Base-by-base conservation (phyloP, 2,888 invertebrate genomes). In the Pollenia angustigena region DNA sequence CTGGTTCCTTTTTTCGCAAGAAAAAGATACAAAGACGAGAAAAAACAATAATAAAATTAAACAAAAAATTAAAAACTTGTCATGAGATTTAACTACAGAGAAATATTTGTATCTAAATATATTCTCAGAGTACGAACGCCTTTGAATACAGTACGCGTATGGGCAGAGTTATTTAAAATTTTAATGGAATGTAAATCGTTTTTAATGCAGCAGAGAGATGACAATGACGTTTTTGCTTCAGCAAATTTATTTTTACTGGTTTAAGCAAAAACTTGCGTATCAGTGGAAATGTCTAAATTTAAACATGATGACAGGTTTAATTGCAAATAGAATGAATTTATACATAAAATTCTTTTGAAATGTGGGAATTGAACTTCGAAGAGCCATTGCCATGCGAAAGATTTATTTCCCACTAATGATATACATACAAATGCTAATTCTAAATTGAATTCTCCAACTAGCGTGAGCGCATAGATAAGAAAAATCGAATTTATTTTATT, bases 1-100 rank as follows among this genome's bases (percentile, higher is more conserved):
- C 81, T 75, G 54, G 85, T 85, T 83, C n/a, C 32, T 46, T 1
- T 75, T 68, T 81, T 81, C 44, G 52, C 58, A 75, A 81, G 58
- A 66, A 66, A 66, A 54, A 44, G n/a, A 60, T 32, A n/a, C 9
- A 32, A 3, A 69, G 18, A 58, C 23, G 46, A 44, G 42, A 12
- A 75, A 75, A 58, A 32, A 71, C 50, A 66, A 14, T 14, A 11
- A 12, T 46, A 44, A 2, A 62, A 23, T 46, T 52, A 40, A 16
- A 68, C 12, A 66, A 52, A 50, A 68, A 52, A 52, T 7, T 9
- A 68, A 44, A 64, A 81, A 74, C 66, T 52, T 50, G 81, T n/a
- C 42, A 11, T 50, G 56, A 48, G 14, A 62, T 40, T 23, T 32
- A 16, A 14, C 40, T 62, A 9, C 62, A 64, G 18, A 14, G 48